Conservation (phyloP, 2,888 invertebrate genomes). For the Listrodromus nycthemerus region DNA sequence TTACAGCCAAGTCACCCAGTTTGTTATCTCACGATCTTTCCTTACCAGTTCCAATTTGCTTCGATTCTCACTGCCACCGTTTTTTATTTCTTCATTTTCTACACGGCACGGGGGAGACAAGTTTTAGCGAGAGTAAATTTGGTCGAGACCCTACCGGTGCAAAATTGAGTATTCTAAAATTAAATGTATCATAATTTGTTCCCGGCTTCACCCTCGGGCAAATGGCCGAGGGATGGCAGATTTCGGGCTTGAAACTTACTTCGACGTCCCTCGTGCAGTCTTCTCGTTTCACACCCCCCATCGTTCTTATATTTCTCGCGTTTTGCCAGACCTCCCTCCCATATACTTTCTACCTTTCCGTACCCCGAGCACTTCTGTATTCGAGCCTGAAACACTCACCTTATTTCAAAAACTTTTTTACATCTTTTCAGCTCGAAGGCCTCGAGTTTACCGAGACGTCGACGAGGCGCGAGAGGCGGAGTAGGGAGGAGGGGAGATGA, state of each 20-base stretch:
- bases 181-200: constrained; percentile 77
- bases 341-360: constrained; percentile 22
- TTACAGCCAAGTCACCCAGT: too few species aligned
- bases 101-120: neutral
- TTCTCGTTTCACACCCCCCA: constrained; percentile 57
- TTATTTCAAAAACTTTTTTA: constrained; percentile 66
- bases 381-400: constrained; percentile 59
- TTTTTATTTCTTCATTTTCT: neutral
- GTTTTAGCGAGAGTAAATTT: constrained; percentile 3
- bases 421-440: constrained; percentile 69
- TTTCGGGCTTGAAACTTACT: constrained; percentile 71
- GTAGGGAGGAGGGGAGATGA: neutral
- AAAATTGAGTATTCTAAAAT: constrained; percentile 66
- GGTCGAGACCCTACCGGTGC: constrained; percentile 34
- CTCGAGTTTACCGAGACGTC: constrained; percentile 73
- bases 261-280: constrained; percentile 33
- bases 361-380: constrained; percentile 24
- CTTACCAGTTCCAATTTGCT: neutral
- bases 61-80: neutral
- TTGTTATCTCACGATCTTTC: too few species aligned
- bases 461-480: constrained; percentile 67
- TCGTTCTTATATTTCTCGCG: constrained; percentile 43
- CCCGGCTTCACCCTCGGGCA: constrained; percentile 65
- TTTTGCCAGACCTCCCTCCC: constrained; percentile 37
- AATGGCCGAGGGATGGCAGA: constrained; percentile 71